Conservation (phyloP, 2,113 vertebrate genomes). For the Noturus placidus region DNA sequence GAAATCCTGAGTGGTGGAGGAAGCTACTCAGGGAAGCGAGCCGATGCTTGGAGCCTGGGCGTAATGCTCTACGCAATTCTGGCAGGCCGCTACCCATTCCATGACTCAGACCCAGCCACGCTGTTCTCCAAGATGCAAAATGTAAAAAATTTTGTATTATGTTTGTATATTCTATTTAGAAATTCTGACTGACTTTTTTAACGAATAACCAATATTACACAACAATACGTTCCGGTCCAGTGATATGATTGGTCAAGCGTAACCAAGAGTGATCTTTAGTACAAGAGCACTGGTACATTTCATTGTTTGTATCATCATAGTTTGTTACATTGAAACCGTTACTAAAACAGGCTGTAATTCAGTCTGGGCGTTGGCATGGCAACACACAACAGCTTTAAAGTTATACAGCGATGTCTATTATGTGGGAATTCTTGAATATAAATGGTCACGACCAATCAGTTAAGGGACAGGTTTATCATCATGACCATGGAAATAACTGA, state of each 20-base stretch:
- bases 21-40: slow-evolving; percentile 95
- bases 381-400: neutral
- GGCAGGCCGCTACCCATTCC: slow-evolving; percentile 96
- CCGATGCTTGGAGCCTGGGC: slow-evolving; percentile 96
- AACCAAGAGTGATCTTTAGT: neutral
- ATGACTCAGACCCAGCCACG: slow-evolving; percentile 92
- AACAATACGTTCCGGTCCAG: neutral
- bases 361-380: neutral
- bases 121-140: slow-evolving; percentile 92
- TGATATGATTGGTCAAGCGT: neutral
- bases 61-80: slow-evolving; percentile 98
- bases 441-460: neutral
- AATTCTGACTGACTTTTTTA: neutral
- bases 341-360: neutral
- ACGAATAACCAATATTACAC: neutral
- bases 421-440: neutral
- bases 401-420: neutral
- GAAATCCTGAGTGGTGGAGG: slow-evolving; percentile 94
- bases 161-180: too few relatives aligned
- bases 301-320: neutral
- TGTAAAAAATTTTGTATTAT: neutral
- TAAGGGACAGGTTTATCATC: neutral
- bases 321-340: neutral
- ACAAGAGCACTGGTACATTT: neutral
- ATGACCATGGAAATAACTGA: neutral